A percentile compares a stretch with the other conserved stretches of the same genome.
phyloP scores from a whole-genome alignment of 1,140 invertebrate species.

The Acyrthosiphon pisum region DNA sequence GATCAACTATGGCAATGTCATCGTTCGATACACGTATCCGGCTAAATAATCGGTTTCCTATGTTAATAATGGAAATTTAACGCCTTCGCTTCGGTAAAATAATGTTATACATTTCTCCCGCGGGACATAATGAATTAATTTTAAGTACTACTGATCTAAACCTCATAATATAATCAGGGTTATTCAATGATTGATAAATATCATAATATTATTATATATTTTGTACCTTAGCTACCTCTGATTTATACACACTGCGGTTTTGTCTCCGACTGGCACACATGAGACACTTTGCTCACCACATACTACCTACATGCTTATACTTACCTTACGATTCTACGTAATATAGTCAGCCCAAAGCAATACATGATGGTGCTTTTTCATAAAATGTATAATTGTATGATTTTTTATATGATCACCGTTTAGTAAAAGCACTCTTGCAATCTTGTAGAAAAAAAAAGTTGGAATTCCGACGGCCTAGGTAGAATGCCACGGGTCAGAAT shows the following conservation, averaged over 20 bases:
- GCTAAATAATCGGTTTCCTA: background rate
- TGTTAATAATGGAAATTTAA: conserved; percentile 4
- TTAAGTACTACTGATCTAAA: background rate
- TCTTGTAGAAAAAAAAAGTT: background rate
- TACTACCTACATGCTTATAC: no score
- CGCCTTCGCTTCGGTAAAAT: background rate
- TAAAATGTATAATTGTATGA: background rate
- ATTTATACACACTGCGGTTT: no score
- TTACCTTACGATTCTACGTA: no score
- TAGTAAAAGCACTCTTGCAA: background rate
- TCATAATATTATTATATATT: no score
- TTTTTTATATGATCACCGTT: no score
- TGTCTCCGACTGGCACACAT: no score
- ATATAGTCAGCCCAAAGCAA: background rate
- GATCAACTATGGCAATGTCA: background rate
- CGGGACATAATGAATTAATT: background rate
- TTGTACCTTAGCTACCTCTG: no score
- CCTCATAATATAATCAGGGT: background rate
- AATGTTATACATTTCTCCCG: background rate
- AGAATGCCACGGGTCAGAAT: no score
- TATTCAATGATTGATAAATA: background rate
- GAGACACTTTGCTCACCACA: no score
- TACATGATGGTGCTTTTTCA: background rate
- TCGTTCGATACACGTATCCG: background rate
- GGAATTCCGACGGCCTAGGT: background rate